Percentiles rank a stretch among this genome's conserved stretches.
phyloP scores from a whole-genome alignment of 2,888 invertebrate genomes.

The Thysanoteuthis rhombus region DNA sequence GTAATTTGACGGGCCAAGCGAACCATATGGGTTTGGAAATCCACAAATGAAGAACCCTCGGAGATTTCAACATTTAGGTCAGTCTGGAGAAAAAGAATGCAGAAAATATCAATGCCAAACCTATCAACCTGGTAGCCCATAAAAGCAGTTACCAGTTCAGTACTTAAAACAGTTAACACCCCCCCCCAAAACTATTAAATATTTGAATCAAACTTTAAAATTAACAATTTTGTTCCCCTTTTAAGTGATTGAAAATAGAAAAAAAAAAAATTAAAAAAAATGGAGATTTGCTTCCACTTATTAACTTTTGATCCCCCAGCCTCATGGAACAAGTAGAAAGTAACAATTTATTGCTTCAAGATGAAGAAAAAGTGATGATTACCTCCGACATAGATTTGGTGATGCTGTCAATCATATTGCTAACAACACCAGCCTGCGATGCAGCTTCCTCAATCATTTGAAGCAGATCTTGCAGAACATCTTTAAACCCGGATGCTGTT shows the following conservation, averaged over 20 bases:
- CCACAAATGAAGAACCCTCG: conserved; percentile 77
- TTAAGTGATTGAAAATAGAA: too few relatives aligned
- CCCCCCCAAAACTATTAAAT: too few relatives aligned
- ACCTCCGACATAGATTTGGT: conserved; percentile 81
- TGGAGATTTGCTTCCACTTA: not conserved
- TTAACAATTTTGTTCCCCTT: too few relatives aligned
- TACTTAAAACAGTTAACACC: too few relatives aligned
- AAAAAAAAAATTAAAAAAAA: not conserved
- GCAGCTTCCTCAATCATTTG: conserved; percentile 77
- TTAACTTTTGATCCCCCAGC: not conserved
- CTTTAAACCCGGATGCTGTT: conserved; percentile 79
- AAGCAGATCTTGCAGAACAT: conserved; percentile 82
- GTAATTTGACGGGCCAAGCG: conserved; percentile 93
- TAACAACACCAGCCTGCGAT: conserved; percentile 88
- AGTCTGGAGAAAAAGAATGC: conserved; percentile 50
- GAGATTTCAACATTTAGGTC: conserved; percentile 54
- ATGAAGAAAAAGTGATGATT: conserved; percentile 33
- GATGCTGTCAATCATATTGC: conserved; percentile 87
- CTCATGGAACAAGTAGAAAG: too few relatives aligned
- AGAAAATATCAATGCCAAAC: not conserved
- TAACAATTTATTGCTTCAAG: not conserved
- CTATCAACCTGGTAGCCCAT: too few relatives aligned
- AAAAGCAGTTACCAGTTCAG: too few relatives aligned
- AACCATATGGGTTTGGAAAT: conserved; percentile 97
- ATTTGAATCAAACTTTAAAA: too few relatives aligned